phyloP scores from a whole-genome alignment of 2,888 invertebrate genomes.

The Pseudococcus longispinus region DNA sequence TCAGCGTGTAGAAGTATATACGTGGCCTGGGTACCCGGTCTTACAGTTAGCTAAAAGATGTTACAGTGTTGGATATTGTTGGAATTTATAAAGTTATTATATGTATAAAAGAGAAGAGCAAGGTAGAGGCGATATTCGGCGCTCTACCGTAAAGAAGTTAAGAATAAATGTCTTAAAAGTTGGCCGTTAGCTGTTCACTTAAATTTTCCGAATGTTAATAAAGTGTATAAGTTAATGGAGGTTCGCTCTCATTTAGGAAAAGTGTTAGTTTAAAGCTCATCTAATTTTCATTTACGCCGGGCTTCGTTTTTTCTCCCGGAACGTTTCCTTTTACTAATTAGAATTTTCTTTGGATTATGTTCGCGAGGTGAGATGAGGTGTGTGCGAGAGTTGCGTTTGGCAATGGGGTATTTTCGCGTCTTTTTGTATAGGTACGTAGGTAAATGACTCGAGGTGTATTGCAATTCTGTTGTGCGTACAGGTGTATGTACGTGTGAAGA shows the following conservation, averaged over 20 bases:
- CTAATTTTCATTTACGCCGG: slow-evolving; percentile 34
- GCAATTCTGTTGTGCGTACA: no score
- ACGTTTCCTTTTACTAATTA: slow-evolving; percentile 30
- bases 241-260: slow-evolving; percentile 10
- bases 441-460: no score
- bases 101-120: background rate
- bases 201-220: slow-evolving; percentile 35
- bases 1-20: background rate
- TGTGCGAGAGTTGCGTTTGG: no score
- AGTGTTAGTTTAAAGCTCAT: slow-evolving; percentile 38
- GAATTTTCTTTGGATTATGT: slow-evolving; percentile 25
- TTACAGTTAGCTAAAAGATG: background rate
- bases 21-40: background rate
- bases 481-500: no score
- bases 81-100: slow-evolving; percentile 11
- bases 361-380: background rate
- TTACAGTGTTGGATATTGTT: slow-evolving; percentile 4
- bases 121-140: background rate
- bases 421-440: no score
- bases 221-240: slow-evolving; percentile 37
- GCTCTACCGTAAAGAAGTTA: background rate
- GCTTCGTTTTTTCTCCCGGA: slow-evolving; percentile 25
- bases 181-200: slow-evolving; percentile 32
- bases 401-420: no score
- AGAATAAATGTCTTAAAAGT: slow-evolving; percentile 29